These are phyloP conservation scores for Achatina immaculata DNA, from an alignment of 1,140 invertebrate species.

Conservation along the genomic window DNA sequence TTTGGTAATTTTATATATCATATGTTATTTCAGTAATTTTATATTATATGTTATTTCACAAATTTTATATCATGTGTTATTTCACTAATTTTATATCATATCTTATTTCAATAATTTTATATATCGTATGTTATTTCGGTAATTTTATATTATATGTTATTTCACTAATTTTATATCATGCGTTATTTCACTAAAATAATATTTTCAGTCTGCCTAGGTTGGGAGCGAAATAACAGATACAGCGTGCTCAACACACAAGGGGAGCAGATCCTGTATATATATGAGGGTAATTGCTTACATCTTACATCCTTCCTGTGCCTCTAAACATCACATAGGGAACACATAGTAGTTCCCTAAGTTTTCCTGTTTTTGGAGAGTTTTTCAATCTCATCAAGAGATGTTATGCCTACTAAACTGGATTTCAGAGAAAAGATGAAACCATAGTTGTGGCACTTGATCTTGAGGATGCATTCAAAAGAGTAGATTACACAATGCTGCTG, in stretches of 20 bases:
- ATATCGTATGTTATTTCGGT: not conserved
- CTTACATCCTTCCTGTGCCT: no score
- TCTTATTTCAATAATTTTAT: not conserved
- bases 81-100: not conserved
- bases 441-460: no score
- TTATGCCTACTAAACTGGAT: no score
- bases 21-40: not conserved
- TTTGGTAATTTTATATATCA: not conserved
- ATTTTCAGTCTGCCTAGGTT: conserved; percentile 38
- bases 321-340: no score
- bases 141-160: not conserved
- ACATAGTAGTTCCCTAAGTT: no score
- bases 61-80: not conserved
- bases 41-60: not conserved
- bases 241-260: conserved; percentile 32
- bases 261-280: conserved; percentile 41
- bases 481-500: no score
- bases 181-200: not conserved
- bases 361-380: no score
- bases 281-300: conserved; percentile 43
- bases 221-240: conserved; percentile 40
- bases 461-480: no score
- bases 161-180: not conserved
- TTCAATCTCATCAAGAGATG: no score
- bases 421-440: no score